Percentiles rank a stretch among this genome's conserved stretches.
Evolutionary conservation across 2,888 invertebrate species (phyloP).

Genomic region (Chaetoderma sp.): DNA sequence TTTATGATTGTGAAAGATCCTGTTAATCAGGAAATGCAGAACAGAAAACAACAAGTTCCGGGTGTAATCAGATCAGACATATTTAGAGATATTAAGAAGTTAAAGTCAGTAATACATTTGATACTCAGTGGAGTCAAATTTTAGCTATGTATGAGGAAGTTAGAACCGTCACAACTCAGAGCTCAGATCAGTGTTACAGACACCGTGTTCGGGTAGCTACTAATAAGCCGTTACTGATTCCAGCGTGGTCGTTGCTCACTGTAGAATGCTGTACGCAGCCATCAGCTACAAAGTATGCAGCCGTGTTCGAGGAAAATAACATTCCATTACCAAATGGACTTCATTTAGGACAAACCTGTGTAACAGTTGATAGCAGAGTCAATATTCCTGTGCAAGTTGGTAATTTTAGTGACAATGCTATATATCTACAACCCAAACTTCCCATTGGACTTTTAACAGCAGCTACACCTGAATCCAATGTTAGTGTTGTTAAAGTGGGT

Average conservation of each 20-base stretch:
- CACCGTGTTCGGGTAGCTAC: not conserved
- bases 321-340: not conserved
- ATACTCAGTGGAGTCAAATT: not conserved
- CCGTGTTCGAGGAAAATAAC: not conserved
- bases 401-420: not conserved
- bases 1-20: not conserved
- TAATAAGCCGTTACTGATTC: not conserved
- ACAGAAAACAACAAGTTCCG: not conserved
- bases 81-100: constrained; percentile 3
- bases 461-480: not conserved
- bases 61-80: not conserved
- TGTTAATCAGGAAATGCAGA: not conserved
- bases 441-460: not conserved
- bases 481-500: not conserved
- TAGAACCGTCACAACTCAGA: too few relatives aligned
- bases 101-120: not conserved
- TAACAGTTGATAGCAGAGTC: not conserved
- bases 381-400: not conserved
- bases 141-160: not conserved
- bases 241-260: not conserved
- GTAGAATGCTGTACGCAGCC: not conserved
- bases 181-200: not conserved
- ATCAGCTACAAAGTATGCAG: not conserved
- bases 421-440: not conserved
- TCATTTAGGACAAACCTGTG: not conserved